Base-by-base conservation (phyloP, 2,888 invertebrate genomes). In the Tubulanus polymorphus region DNA sequence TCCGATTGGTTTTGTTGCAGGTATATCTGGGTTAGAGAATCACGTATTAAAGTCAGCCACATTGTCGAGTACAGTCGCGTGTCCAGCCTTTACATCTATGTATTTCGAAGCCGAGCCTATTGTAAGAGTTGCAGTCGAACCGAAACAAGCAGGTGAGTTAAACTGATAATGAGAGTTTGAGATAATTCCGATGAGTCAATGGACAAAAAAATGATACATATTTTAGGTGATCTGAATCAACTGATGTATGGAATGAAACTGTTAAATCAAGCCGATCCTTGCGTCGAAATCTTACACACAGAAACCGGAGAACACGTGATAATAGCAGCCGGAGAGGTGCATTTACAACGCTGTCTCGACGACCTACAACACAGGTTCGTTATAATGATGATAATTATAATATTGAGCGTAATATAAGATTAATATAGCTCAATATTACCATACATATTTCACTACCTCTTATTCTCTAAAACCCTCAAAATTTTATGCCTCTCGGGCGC, bases 251-350 rank as follows among this genome's bases (percentile, higher is more conserved):
- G 94, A 0, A 81, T 97, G 30, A 88, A 88, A 73, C 80, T 95
- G 25, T 82, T 97, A 8, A 93, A 93, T 79, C 94, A 95, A 80
- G 90, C 92, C 0, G 96, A 97, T 80, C 91, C 94, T 0, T 93
- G 94, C 78, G 94, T 95, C 0, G 69, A 75, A 55, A 74, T 81
- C 3, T 57, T 76, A 52, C 83, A 96, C 18, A 92, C 95, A 78
- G 91, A 94, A 72, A 92, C 90, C 0, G 99, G 99, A 0, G 97
- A 99, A 75, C 89, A 93, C 73, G 91, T 99, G 1, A 83, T 99
- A 29, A 86, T 92, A 1, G 95, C 97, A 0, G 90, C 96, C 1
- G 99, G 99, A 0, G 95, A 99, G 81, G 91, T 99, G 1, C 99
- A 99, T 80, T 84, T 99, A 52, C 91, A 96, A 74, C 87, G 94